Conservation (phyloP, 30 jellyfish, hydroid and myxozoan genomes). For the Aurelia sp. region DNA sequence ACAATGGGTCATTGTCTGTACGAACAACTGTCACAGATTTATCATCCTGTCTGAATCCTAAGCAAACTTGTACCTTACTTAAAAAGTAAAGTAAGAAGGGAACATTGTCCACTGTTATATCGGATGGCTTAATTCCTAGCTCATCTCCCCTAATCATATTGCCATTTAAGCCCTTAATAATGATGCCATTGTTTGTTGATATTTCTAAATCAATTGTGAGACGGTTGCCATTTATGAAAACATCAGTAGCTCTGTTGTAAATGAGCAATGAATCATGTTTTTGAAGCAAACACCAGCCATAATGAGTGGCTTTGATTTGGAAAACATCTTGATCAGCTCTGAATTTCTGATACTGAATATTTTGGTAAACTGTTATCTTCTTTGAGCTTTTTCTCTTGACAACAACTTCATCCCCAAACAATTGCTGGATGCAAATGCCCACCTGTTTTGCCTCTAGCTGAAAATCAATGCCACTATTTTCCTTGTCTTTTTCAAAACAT, state of each 20-base stretch:
- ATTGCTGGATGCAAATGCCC: slow-evolving; percentile 1
- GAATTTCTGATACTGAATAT: neutral
- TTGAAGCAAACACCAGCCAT: slow-evolving; percentile 8
- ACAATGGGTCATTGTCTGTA: neutral
- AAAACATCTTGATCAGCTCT: neutral
- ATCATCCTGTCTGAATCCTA: slow-evolving; percentile 13
- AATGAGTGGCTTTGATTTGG: slow-evolving; percentile 1
- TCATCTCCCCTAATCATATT: no score
- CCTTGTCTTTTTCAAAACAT: slow-evolving; percentile 5
- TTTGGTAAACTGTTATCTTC: neutral
- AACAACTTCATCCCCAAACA: neutral
- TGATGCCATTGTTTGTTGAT: neutral
- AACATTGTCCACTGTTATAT: slow-evolving; percentile 6
- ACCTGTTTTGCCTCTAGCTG: neutral
- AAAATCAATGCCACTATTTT: neutral
- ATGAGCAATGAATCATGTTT: slow-evolving; percentile 1
- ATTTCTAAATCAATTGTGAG: slow-evolving; percentile 3
- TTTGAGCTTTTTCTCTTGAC: neutral
- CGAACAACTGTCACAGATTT: neutral
- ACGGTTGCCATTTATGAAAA: slow-evolving; percentile 1
- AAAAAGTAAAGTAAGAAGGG: slow-evolving; percentile 10
- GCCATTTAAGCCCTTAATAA: no score
- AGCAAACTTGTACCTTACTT: slow-evolving; percentile 5
- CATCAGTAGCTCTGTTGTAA: neutral
- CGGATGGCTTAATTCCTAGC: neutral